These are phyloP conservation scores for Corbicula japonica DNA, from an alignment of 2,888 invertebrate genomes.

Conservation along the genomic window DNA sequence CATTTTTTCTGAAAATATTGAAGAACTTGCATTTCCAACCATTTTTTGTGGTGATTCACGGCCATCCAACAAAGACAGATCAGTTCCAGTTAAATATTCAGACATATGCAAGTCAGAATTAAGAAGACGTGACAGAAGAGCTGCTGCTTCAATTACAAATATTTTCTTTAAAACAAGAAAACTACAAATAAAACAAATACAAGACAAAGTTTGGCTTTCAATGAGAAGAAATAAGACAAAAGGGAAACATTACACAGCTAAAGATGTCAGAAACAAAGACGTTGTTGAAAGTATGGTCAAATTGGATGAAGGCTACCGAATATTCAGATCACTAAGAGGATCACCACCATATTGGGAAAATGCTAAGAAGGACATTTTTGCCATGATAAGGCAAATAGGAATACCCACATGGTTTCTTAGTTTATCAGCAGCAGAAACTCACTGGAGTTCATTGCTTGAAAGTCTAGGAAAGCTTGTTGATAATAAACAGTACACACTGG, in stretches of 20 bases:
- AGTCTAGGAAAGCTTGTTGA: too few species aligned
- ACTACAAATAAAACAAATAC: conserved; percentile 23
- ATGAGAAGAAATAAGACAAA: conserved; percentile 14
- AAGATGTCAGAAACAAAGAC: too few species aligned
- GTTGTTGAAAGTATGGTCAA: conserved; percentile 25
- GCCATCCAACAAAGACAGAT: conserved; percentile 21
- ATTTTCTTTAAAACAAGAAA: conserved; percentile 34
- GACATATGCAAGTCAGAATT: conserved; percentile 46
- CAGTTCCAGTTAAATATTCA: conserved; percentile 27
- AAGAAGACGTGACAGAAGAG: conserved; percentile 24
- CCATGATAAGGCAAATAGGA: too few species aligned
- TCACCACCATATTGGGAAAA: conserved; percentile 59
- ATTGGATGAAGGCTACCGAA: conserved; percentile 46
- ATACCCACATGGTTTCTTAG: too few species aligned
- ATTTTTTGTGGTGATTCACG: conserved; percentile 45
- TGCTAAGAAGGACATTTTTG: conserved; percentile 44
- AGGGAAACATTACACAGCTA: conserved; percentile 13
- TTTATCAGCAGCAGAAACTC: too few species aligned
- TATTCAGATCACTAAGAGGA: too few species aligned
- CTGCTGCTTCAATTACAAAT: conserved; percentile 12
- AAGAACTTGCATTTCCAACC: conserved; percentile 45
- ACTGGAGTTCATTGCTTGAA: too few species aligned
- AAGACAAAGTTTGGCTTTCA: conserved; percentile 21
- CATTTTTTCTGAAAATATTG: conserved; percentile 16
- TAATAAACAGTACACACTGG: not conserved